These are phyloP conservation scores for Anadara kagoshimensis DNA, from an alignment of 1,140 invertebrate genomes.

Conservation along the genomic window DNA sequence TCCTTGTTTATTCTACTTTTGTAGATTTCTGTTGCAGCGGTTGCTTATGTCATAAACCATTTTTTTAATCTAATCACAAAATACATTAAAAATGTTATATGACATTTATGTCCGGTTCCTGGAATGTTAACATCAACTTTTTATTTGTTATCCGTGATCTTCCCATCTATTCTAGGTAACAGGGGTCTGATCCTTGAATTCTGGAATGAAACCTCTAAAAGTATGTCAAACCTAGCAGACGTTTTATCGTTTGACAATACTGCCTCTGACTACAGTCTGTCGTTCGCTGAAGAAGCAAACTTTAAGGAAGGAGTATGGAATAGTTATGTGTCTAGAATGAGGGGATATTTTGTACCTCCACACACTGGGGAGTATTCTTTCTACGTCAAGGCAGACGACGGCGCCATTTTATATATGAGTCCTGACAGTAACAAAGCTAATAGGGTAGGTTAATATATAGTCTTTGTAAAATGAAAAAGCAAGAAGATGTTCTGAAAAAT, in stretches of 20 bases:
- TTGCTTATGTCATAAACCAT: too few relatives aligned
- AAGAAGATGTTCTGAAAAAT: not conserved
- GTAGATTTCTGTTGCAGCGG: too few relatives aligned
- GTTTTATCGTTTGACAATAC: constrained; percentile 12
- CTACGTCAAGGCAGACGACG: constrained; percentile 34
- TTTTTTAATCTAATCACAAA: too few relatives aligned
- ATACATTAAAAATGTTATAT: too few relatives aligned
- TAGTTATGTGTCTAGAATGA: constrained; percentile 16
- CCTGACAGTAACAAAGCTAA: constrained; percentile 20
- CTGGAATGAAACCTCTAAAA: constrained; percentile 38
- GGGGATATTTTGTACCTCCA: constrained; percentile 34
- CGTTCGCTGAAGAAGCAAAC: constrained; percentile 17
- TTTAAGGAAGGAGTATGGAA: not conserved
- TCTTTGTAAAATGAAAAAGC: not conserved
- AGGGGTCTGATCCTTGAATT: constrained; percentile 45
- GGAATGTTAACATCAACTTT: not conserved
- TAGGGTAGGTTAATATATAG: constrained; percentile 23
- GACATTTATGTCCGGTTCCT: not conserved
- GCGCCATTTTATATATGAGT: constrained; percentile 32
- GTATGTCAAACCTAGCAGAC: constrained; percentile 9
- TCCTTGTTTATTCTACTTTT: too few relatives aligned
- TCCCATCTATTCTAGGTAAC: constrained; percentile 43
- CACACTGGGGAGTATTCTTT: constrained; percentile 28
- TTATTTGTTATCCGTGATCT: not conserved
- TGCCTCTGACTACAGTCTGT: constrained; percentile 12